Evolutionary conservation across 2,113 vertebrate genomes (phyloP).

Genomic region (Zootoca vivipara): DNA sequence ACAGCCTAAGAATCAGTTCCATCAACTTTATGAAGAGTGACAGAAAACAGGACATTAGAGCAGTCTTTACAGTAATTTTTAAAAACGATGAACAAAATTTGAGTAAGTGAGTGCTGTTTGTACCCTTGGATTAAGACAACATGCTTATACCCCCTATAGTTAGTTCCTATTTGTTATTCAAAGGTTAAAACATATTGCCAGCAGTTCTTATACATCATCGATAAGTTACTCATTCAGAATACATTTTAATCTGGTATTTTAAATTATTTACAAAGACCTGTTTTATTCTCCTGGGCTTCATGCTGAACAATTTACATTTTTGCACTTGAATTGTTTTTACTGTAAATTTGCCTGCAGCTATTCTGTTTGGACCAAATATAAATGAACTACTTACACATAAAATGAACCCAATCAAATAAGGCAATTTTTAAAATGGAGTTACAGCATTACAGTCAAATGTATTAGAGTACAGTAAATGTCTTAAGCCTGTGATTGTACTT

Average conservation of each 20-base stretch:
- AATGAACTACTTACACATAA: slow-evolving; percentile 15
- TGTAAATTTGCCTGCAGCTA: slow-evolving; percentile 31
- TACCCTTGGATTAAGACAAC: neutral
- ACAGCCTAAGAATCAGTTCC: neutral
- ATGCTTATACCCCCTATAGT: neutral
- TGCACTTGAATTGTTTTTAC: neutral
- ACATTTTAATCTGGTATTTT: slow-evolving; percentile 21
- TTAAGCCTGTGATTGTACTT: slow-evolving; percentile 12
- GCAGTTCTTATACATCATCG: neutral
- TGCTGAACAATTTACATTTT: neutral
- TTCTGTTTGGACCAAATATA: slow-evolving; percentile 30
- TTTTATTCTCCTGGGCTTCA: neutral
- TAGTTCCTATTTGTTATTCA: neutral
- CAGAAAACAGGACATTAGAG: slow-evolving; percentile 11
- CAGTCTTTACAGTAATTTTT: neutral
- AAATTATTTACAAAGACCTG: slow-evolving; percentile 47
- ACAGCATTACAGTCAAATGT: neutral
- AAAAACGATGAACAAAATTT: slow-evolving; percentile 22
- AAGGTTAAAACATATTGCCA: slow-evolving; percentile 10
- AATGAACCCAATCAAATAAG: slow-evolving; percentile 19
- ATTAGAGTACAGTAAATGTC: slow-evolving; percentile 6
- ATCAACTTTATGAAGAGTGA: neutral
- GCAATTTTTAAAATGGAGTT: neutral
- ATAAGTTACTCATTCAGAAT: slow-evolving; percentile 37
- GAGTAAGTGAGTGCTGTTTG: neutral